Base-by-base conservation (phyloP, 1,140 invertebrate species). In the Brachionus rubens region DNA sequence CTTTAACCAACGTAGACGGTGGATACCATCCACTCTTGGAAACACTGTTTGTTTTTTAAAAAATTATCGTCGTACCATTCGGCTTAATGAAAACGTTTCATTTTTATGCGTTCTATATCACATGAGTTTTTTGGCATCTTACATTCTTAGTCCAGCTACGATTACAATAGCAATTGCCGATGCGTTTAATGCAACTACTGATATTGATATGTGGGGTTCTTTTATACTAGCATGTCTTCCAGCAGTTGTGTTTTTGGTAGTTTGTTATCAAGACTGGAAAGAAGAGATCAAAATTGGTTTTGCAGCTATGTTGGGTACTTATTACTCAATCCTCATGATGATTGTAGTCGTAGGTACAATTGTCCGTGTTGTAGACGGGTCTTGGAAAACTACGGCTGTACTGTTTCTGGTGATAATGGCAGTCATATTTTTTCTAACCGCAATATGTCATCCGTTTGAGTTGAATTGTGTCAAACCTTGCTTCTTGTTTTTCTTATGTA, bases 401-500 rank as follows among this genome's bases (percentile, higher is more conserved):
- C 82, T 84, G 62, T 78, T 84, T 0, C 19, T 80, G 3, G 76
- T 80, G 26, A 80, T 84, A 3, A 77, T 79, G 9, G 79, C 79
- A 16, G 40, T 76, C 3, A 79, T 80, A 5, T 86, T 92, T 65
- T 82, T 91, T 0, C 81, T 91, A 16, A 88, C 90, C 3, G 91
- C 89, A 0, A 80, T 92, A 0, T 79, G 95, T 16, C 93, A 96
- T 86, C 93, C 93, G 0, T 90, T 81, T 6, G 82, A 82, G 43
- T 77, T 80, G 0, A 36, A 79, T 10, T 94, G 92, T 80, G 82
- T 96, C 5, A 81, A 90, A 14, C 90, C 89, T 76, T 89, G 91
- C 14, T 82, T 91, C 3, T 88, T 96, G 26, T 96, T 96, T 82
- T 96, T 93, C 81, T 88, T 96, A 12, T 92, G 92, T 6, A 91